Evolutionary conservation across 2,113 vertebrate species (phyloP).

Genomic region (Eurystomus gularis): DNA sequence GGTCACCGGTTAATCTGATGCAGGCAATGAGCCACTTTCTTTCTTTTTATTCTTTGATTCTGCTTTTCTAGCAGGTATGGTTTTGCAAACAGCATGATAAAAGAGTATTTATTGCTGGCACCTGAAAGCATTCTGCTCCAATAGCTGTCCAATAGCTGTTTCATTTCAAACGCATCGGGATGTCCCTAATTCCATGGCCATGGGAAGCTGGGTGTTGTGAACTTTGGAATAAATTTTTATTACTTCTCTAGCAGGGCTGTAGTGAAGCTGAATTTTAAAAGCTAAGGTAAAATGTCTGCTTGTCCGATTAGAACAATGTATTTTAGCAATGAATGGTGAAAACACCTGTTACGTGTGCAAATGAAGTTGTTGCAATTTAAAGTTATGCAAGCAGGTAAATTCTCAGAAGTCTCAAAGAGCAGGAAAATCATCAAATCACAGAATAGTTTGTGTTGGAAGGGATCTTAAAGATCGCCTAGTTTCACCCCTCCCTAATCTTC

Average conservation of each 20-base stretch:
- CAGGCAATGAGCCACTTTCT: not conserved
- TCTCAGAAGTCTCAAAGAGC: not conserved
- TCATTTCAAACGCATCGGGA: conserved; percentile 7
- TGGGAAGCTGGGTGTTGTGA: not conserved
- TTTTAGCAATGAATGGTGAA: not conserved
- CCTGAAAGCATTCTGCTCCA: not conserved
- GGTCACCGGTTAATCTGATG: conserved; percentile 16
- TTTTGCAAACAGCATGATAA: conserved; percentile 4
- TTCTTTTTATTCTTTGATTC: conserved; percentile 18
- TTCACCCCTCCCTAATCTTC: not conserved
- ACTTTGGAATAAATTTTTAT: not conserved
- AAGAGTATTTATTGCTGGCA: conserved; percentile 12
- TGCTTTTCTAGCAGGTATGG: not conserved
- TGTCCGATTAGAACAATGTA: not conserved
- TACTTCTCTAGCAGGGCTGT: not conserved
- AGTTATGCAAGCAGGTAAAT: not conserved
- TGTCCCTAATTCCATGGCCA: not conserved
- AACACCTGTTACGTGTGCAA: not conserved
- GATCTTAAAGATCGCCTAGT: not conserved
- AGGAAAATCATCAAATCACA: not conserved
- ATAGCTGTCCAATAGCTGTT: not conserved
- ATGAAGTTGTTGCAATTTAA: not conserved
- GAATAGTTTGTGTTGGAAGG: not conserved
- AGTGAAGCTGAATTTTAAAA: not conserved
- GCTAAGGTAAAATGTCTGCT: not conserved